Base-by-base conservation (phyloP, 2,888 invertebrate genomes). In the Ceraclea dissimilis region DNA sequence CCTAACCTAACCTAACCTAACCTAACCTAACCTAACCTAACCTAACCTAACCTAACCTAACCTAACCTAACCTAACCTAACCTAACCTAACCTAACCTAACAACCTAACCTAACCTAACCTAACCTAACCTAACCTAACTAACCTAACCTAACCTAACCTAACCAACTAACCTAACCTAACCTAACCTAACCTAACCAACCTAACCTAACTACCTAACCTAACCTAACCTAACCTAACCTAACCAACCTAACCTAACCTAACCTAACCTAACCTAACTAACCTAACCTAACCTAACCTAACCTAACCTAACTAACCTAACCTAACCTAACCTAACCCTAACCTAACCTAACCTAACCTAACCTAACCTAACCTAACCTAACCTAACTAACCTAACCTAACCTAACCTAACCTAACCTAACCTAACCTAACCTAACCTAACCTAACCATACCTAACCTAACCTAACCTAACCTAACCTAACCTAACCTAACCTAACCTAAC, bases 301-400 rank as follows among this genome's bases (percentile, higher is more conserved):
- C 56, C 58, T 55, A 49, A 49, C 49, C 49, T 49, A 49, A 62
- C 60, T 58, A 57, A 60, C 58, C 60, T 58, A 58, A 58, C 55
- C 60, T 56, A 48, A 54, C 46, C 54, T 49, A 55, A 62, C 60
- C 62, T 60, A 60, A 62, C 60, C 60, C 62, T 59, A 60, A 62
- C 60, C 62, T 60, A 60, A 62, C 60, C 60, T 60, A 62, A 62
- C 62, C 62, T 62, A 62, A 62, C 62, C 62, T 60, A 62, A 62
- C 62, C 62, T 62, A 62, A 62, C 62, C 62, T 62, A 62, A 60
- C 60, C 62, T 60, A 59, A 62, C 62, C 59, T 61, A 61, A 61
- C 59, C 58, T 56, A 56, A 53, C 55, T 52, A 58, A 57, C 59
- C 54, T 61, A 58, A 58, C 58, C 54, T 58, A 56, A 58, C 56